Evolutionary conservation across 2,888 invertebrate genomes (phyloP).

Genomic region (Patella caerulea): DNA sequence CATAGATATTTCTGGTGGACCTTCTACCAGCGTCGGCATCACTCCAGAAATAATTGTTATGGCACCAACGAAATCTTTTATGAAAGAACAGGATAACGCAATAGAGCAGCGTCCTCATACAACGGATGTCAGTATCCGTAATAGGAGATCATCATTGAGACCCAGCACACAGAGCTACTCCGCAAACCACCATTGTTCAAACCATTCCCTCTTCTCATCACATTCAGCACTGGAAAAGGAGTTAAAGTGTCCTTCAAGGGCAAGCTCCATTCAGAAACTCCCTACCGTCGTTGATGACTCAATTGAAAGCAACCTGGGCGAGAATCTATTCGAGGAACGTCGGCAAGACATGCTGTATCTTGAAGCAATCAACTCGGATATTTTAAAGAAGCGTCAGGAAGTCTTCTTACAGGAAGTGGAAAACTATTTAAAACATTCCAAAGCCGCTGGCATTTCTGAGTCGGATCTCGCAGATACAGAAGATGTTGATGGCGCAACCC

Average conservation of each 20-base stretch:
- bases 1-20: slow-evolving; percentile 46
- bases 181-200: slow-evolving; percentile 47
- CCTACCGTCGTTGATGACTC: slow-evolving; percentile 40
- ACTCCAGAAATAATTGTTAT: slow-evolving; percentile 24
- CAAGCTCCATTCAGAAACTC: neutral
- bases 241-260: neutral
- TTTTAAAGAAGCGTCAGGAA: slow-evolving; percentile 49
- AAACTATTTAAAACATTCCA: slow-evolving; percentile 40
- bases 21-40: slow-evolving; percentile 35
- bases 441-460: too few relatives aligned
- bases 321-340: slow-evolving; percentile 56
- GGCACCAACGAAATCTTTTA: neutral
- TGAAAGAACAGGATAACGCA: neutral
- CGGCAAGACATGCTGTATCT: slow-evolving; percentile 57
- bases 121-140: neutral
- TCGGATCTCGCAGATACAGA: too few relatives aligned
- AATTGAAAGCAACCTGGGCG: slow-evolving; percentile 52
- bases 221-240: neutral
- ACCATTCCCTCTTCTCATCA: slow-evolving; percentile 33
- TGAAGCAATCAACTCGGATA: slow-evolving; percentile 46
- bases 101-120: neutral
- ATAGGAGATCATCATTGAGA: neutral
- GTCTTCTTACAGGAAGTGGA: slow-evolving; percentile 50
- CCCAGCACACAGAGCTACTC: slow-evolving; percentile 48
- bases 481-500: too few relatives aligned